Evolutionary conservation across 2,797 vertebrate genomes (phyloP).

Genomic region (Cuculus canorus): DNA sequence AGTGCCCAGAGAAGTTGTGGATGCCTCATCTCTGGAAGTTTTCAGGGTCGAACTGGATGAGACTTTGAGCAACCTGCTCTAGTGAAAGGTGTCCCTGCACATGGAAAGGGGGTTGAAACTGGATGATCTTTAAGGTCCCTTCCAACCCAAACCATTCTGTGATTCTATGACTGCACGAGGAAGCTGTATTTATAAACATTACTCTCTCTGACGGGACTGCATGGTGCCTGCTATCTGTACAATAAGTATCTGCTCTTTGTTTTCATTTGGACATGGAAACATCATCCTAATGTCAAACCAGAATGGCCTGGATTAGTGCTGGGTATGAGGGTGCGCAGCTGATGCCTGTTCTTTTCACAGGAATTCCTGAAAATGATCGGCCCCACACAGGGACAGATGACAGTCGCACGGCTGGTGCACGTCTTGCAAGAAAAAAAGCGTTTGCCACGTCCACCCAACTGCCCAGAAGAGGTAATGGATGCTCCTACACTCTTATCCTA

Average conservation of each 20-base stretch:
- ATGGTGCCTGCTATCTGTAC: rapidly evolving
- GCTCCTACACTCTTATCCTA: rapidly evolving
- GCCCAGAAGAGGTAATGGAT: constrained; percentile 81
- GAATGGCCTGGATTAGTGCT: rapidly evolving
- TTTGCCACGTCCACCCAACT: constrained; percentile 85
- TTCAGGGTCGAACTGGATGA: no score
- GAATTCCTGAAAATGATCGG: constrained; percentile 91
- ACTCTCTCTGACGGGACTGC: rapidly evolving
- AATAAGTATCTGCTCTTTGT: rapidly evolving
- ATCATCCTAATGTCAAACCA: rapidly evolving
- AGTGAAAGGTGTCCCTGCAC: no score
- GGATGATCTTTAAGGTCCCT: no score
- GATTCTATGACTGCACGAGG: not conserved
- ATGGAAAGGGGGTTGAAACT: no score
- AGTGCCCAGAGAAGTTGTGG: no score
- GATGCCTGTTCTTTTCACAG: constrained; percentile 72
- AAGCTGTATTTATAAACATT: not conserved
- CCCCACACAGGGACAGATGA: constrained; percentile 93
- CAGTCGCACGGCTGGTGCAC: constrained; percentile 87
- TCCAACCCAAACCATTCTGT: no score
- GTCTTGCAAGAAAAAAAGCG: constrained; percentile 86
- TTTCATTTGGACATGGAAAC: not conserved
- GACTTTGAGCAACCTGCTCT: no score
- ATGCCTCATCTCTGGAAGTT: no score
- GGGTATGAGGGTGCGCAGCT: not conserved